Evolutionary conservation across 1,140 invertebrate species (phyloP), one percentile per base, ranked within the genome.

Genomic region (Antheraea mylitta): DNA sequence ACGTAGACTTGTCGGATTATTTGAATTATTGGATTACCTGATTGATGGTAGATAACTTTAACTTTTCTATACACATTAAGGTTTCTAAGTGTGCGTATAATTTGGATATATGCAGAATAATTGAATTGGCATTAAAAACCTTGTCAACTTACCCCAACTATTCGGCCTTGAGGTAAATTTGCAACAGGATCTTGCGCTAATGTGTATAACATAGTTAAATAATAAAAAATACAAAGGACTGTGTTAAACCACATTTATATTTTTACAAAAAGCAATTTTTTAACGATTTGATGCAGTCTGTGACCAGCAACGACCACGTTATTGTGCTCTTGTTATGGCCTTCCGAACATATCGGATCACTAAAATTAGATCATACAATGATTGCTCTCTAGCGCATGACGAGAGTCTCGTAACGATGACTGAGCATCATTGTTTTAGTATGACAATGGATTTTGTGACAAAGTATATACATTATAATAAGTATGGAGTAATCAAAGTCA

Each of bases 341-440:
- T 64, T 58, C 60, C 72, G 69, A 75, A 68, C 78, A 76, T 78
- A 81, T 78, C 72, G 76, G 77, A 74, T 83, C 79, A 81, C 80
- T 74, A 79, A 83, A 85, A 79, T 78, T 75, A 83, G 74, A 80
- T 83, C 70, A 72, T 74, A 89, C 87, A 90, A 89, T 89, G 86
- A 81, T 82, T 83, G 81, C 74, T 78, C 86, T 79, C 64, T 72
- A 76, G 80, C 61, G 81, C 89, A 79, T 89, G 82, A 87, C 89
- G 87, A 78, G 77, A 74, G 71, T 73, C 79, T 70, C 79, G 80
- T 80, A 81, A 87, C 80, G 73, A 76, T 72, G 68, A 66, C 69
- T 68, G 62, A 36, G 7, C 63, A 68, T 67, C 69, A 86, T 88
- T 91, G 87, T 90, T 87, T 83, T 87, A 85, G 84, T 53, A 13